Percentiles rank a stretch among this genome's conserved stretches.
phyloP scores from a whole-genome alignment of 2,797 vertebrate species.

The Alosa sapidissima region DNA sequence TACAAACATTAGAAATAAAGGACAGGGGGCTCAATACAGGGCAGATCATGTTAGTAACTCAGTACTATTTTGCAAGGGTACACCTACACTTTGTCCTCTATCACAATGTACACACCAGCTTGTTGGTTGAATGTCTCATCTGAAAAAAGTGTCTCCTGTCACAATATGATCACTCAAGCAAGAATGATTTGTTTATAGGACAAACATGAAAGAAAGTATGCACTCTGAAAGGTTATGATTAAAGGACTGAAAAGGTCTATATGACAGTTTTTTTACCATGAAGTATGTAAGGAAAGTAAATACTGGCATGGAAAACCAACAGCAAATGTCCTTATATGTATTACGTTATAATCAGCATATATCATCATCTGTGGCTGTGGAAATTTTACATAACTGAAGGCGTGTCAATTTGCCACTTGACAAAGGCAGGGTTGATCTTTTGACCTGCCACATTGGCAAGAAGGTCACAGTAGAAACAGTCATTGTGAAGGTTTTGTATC shows the following conservation, averaged over 20 bases:
- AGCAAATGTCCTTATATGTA: not conserved
- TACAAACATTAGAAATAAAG: not conserved
- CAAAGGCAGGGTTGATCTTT: not conserved
- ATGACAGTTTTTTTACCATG: too few relatives aligned
- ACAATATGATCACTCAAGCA: not conserved
- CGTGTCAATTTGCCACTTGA: not conserved
- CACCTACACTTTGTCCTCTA: not conserved
- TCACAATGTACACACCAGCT: not conserved
- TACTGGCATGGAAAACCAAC: not conserved
- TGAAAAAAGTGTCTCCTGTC: not conserved
- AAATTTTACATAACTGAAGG: not conserved
- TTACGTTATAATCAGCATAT: too few relatives aligned
- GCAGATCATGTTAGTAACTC: not conserved
- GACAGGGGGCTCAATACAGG: not conserved
- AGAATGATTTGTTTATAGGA: not conserved
- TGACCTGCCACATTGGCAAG: not conserved
- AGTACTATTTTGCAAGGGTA: not conserved
- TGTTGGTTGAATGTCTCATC: not conserved
- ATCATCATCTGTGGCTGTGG: not conserved
- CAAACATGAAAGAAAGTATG: too few relatives aligned
- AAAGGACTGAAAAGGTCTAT: too few relatives aligned
- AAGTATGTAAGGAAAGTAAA: too few relatives aligned
- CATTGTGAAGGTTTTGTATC: not conserved
- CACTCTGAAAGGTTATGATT: too few relatives aligned
- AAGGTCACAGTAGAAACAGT: not conserved